A percentile compares a stretch with the other conserved stretches of the same genome.
These are phyloP conservation scores for Drosophila suzukii DNA, from an alignment of 1,140 invertebrate species.

Conservation along the genomic window DNA sequence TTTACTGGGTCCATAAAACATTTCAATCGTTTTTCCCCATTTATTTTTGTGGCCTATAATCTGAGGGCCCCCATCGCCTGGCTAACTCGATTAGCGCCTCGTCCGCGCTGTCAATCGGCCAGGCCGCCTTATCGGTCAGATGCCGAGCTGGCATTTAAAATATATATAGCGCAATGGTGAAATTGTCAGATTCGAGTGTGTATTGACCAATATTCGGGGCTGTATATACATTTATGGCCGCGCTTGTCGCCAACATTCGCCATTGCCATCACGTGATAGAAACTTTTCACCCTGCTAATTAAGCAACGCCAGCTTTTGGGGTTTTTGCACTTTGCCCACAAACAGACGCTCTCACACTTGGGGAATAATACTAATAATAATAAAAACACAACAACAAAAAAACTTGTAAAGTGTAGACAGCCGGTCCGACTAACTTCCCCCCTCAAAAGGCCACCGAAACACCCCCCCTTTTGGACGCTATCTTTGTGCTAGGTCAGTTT, in stretches of 20 bases:
- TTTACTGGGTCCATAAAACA: constrained; percentile 10
- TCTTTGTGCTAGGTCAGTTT: constrained; percentile 70
- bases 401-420: constrained; percentile 41
- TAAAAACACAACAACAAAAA: constrained; percentile 6
- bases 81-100: constrained; percentile 50
- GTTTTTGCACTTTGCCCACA: constrained; percentile 73
- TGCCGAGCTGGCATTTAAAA: constrained; percentile 37
- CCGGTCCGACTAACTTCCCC: constrained; percentile 25
- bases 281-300: constrained; percentile 72
- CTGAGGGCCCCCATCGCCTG: constrained; percentile 20
- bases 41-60: constrained; percentile 19
- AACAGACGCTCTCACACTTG: constrained; percentile 10
- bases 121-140: constrained; percentile 49
- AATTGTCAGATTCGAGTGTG: constrained; percentile 75
- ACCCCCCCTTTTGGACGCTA: constrained; percentile 32
- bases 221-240: constrained; percentile 53
- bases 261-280: constrained; percentile 77
- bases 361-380: constrained; percentile 25
- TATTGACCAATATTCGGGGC: constrained; percentile 67
- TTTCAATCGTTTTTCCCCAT: constrained; percentile 9
- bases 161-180: constrained; percentile 64
- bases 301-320: constrained; percentile 55
- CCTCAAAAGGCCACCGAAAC: background rate
- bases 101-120: constrained; percentile 16
- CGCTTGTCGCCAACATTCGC: constrained; percentile 39